Base-by-base conservation (phyloP, 2,888 invertebrate genomes). In the Chrysolina oricalcia region DNA sequence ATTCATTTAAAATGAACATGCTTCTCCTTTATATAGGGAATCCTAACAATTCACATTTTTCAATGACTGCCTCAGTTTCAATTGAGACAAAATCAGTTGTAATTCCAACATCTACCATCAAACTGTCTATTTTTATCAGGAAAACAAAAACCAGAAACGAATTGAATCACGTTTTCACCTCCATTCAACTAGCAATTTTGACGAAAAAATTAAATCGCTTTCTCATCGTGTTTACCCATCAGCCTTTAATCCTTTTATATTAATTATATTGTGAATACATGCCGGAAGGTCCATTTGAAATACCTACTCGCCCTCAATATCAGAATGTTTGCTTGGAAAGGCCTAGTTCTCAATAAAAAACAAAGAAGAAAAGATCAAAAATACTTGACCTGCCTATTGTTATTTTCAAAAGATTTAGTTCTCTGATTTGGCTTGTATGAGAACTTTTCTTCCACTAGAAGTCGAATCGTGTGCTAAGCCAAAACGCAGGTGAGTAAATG, bases 141-240 rank as follows among this genome's bases (percentile, higher is more conserved):
- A 27, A 59, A 59, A n/a, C 35, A 59, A 27, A 59, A 59, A 59
- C 19, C 19, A 53, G 53, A 53, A 53, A 53, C 21, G 53, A 53
- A 21, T 27, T n/a, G 35, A 59, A 59, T 59, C 59, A 59, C 59
- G 59, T 59, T 59, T 59, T 59, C 59, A 59, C 59, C 59, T 59
- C 10, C 17, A 59, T 35, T 59, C n/a, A 59, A 59, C 59, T 8
- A 27, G 59, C 59, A 59, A 15, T 59, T 35, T 59, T 27, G 59
- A 23, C 27, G 35, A 59, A 59, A 59, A 59, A 59, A 59, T 27
- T 13, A 59, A 59, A 59, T 59, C 35, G 59, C 59, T 59, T 59
- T 59, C 59, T 59, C 59, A 27, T 59, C 59, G 59, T 59, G 59
- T 59, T 59, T 59, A 27, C 59, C 59, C 27, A 59, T 59, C 59